Evolutionary conservation across 2,113 vertebrate genomes (phyloP), one percentile per base, ranked within the genome.

Genomic region (Apistogramma diplotaenia): DNA sequence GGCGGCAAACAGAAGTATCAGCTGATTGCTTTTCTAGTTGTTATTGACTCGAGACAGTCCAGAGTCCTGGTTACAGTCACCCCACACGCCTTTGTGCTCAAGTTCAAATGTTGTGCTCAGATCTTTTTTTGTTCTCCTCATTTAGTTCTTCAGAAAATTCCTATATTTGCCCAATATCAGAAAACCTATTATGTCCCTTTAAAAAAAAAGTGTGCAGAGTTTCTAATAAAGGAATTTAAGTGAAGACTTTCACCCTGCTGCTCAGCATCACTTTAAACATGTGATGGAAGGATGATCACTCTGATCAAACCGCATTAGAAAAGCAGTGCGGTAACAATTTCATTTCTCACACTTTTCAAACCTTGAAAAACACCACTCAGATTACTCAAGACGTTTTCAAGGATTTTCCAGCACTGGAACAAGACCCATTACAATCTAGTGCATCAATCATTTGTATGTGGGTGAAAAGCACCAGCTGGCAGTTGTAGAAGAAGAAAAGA

Each of bases 391-490:
- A 29, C 0, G 3, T 67, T 67, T 35, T 67, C 43, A 65, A 46
- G 0, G 1, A 65, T 65, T 65, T 65, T 46, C 37, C 15, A 27
- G 61, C 5, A 67, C 3, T 6, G 0, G 40, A 67, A 67, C 5
- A 19, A 67, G 16, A 5, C 16, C 16, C 27, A 49, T 67, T 0
- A 67, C 15, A 29, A 67, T 67, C 27, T 49, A 49, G 62, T 6
- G 9, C 40, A 46, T 62, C 25, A 74, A 61, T 46, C 1, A 29
- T 27, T 49, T 74, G 23, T 57, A 54, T 5, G 56, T 35, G 33
- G 18, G 5, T 62, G 55, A 67, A 77, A 74, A 80, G 18, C 40
- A 60, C 25, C 23, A 84, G 61, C 62, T 84, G 77, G 56, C 55
- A 77, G 18, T n/a, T 43, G 18, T 4, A 15, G 4, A 1, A 40